phyloP scores from a whole-genome alignment of 1,140 invertebrate genomes.

The Ephestia elutella region DNA sequence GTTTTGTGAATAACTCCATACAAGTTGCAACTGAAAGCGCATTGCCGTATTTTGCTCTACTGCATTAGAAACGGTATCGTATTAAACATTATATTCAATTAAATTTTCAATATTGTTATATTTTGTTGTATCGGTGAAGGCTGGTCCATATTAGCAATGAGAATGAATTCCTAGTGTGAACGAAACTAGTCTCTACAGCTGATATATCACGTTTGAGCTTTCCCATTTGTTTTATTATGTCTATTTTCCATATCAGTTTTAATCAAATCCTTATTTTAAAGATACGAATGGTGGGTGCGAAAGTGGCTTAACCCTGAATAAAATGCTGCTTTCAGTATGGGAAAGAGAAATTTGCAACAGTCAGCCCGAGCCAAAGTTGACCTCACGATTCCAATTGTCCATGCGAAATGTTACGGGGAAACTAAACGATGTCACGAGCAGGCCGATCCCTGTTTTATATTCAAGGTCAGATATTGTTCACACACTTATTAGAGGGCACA shows the following conservation, averaged over 20 bases:
- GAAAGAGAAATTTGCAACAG: slow-evolving; percentile 69
- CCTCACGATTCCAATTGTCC: slow-evolving; percentile 73
- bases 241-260: too few relatives aligned
- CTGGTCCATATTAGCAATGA: too few relatives aligned
- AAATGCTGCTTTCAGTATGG: slow-evolving; percentile 41
- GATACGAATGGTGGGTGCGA: neutral
- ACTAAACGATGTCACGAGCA: slow-evolving; percentile 66
- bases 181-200: too few relatives aligned
- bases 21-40: neutral
- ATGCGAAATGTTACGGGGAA: slow-evolving; percentile 65
- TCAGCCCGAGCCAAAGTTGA: slow-evolving; percentile 60
- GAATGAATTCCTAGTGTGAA: too few relatives aligned
- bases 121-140: too few relatives aligned
- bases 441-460: slow-evolving; percentile 59
- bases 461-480: slow-evolving; percentile 59
- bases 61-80: neutral
- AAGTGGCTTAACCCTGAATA: slow-evolving; percentile 2
- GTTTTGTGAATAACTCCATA: slow-evolving; percentile 1
- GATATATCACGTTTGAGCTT: too few relatives aligned
- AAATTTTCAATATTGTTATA: neutral
- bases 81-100: neutral
- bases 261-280: too few relatives aligned
- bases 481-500: slow-evolving; percentile 35
- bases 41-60: neutral
- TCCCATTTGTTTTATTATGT: too few relatives aligned